These are phyloP conservation scores for Napeogenes sylphis DNA, from an alignment of 2,888 invertebrate species.

Conservation along the genomic window DNA sequence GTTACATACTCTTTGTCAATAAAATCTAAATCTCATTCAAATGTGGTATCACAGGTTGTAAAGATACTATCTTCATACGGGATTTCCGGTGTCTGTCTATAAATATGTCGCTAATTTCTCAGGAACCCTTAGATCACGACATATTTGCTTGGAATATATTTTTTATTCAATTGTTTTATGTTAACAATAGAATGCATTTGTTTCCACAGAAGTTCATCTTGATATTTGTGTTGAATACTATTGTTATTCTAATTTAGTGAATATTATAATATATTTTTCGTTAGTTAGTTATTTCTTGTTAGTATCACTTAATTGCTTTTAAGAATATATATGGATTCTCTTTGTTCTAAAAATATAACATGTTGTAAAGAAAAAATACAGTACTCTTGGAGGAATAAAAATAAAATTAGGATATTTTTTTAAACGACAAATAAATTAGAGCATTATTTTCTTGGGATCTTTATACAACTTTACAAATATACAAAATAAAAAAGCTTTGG, in stretches of 20 bases:
- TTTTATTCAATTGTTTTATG: slow-evolving; percentile 29
- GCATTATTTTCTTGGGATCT: too few relatives aligned
- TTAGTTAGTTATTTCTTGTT: too few relatives aligned
- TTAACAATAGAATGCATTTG: slow-evolving; percentile 4
- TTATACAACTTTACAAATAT: too few relatives aligned
- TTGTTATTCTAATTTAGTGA: not conserved
- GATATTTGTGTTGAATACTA: not conserved
- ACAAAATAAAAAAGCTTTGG: too few relatives aligned
- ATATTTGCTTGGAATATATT: slow-evolving; percentile 30
- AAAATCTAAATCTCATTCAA: slow-evolving; percentile 69
- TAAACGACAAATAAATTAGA: too few relatives aligned
- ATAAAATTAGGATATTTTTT: too few relatives aligned
- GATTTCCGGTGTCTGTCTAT: slow-evolving; percentile 67
- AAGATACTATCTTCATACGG: slow-evolving; percentile 71
- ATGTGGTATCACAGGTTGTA: slow-evolving; percentile 59
- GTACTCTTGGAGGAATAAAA: too few relatives aligned
- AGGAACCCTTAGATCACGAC: slow-evolving; percentile 43
- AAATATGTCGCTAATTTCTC: slow-evolving; percentile 58
- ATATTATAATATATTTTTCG: too few relatives aligned
- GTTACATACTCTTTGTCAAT: slow-evolving; percentile 44
- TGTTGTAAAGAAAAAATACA: too few relatives aligned
- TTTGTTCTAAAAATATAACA: too few relatives aligned
- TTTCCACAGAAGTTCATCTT: not conserved
- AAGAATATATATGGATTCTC: too few relatives aligned
- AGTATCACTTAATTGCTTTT: too few relatives aligned